These are phyloP conservation scores for Darevskia nairensis DNA, from an alignment of 2,797 vertebrate genomes.

Conservation along the genomic window DNA sequence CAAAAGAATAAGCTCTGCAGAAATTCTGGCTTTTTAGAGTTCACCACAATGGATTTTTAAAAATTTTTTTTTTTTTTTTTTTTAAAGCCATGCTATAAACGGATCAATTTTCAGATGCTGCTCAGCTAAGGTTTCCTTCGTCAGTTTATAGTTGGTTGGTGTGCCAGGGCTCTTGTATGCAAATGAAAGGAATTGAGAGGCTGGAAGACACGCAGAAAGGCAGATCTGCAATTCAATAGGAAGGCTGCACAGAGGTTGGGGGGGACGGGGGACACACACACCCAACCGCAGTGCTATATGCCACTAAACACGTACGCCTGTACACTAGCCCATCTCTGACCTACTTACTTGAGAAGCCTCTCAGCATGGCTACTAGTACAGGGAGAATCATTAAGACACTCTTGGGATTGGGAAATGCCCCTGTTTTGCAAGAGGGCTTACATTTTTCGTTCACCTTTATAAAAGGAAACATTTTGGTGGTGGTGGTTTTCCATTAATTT, in stretches of 20 bases:
- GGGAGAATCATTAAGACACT: constrained; percentile 55
- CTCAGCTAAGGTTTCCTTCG: neutral
- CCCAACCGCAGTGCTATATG: constrained; percentile 55
- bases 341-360: constrained; percentile 68
- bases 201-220: constrained; percentile 19
- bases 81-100: neutral
- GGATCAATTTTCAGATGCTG: neutral
- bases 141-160: constrained; percentile 34
- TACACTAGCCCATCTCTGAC: constrained; percentile 62
- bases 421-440: constrained; percentile 17
- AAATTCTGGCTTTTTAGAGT: constrained; percentile 28
- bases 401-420: constrained; percentile 13
- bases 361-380: constrained; percentile 60
- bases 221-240: neutral
- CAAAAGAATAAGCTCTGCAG: constrained; percentile 1
- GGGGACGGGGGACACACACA: neutral
- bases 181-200: neutral
- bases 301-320: constrained; percentile 62
- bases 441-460: fast-evolving
- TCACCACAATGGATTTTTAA: constrained; percentile 8
- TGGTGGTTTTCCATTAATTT: neutral
- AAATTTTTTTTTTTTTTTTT: neutral
- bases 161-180: neutral
- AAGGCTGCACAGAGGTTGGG: neutral
- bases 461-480: neutral